Conservation (phyloP, 2,888 invertebrate genomes). For the Cantharis rufa region DNA sequence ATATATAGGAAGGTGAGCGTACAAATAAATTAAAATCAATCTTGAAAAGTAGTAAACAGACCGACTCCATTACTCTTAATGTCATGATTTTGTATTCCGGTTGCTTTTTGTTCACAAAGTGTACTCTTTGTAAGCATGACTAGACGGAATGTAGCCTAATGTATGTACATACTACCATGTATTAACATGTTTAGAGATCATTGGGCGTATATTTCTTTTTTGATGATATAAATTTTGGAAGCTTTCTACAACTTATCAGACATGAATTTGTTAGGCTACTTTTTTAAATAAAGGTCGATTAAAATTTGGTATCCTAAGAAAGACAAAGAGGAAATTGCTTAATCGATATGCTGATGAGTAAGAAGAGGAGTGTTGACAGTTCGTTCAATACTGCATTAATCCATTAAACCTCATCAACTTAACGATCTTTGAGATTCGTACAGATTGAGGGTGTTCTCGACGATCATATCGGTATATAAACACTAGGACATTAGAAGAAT, state of each 20-base stretch:
- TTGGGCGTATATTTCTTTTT: slow-evolving; percentile 11
- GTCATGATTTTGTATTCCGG: slow-evolving; percentile 30
- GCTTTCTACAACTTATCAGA: neutral
- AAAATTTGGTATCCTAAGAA: neutral
- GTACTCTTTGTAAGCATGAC: slow-evolving; percentile 34
- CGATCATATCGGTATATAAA: slow-evolving; percentile 22
- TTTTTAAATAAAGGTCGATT: neutral
- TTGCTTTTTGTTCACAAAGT: slow-evolving; percentile 33
- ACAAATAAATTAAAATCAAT: slow-evolving; percentile 30
- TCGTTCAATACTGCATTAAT: slow-evolving; percentile 56
- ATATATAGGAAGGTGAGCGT: slow-evolving; percentile 1
- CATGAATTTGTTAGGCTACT: neutral
- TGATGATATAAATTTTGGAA: neutral
- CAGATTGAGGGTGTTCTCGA: slow-evolving; percentile 41
- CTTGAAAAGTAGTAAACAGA: slow-evolving; percentile 30
- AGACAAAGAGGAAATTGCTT: neutral
- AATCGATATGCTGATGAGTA: slow-evolving; percentile 43
- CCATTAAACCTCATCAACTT: slow-evolving; percentile 56
- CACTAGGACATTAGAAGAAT: slow-evolving; percentile 11
- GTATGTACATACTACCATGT: slow-evolving; percentile 29
- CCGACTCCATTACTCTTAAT: slow-evolving; percentile 31
- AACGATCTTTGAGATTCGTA: slow-evolving; percentile 49
- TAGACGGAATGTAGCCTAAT: slow-evolving; percentile 30
- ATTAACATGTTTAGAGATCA: slow-evolving; percentile 29
- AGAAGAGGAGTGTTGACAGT: slow-evolving; percentile 53